phyloP scores from a whole-genome alignment of 1,140 invertebrate genomes.

The Marisa cornuarietis region DNA sequence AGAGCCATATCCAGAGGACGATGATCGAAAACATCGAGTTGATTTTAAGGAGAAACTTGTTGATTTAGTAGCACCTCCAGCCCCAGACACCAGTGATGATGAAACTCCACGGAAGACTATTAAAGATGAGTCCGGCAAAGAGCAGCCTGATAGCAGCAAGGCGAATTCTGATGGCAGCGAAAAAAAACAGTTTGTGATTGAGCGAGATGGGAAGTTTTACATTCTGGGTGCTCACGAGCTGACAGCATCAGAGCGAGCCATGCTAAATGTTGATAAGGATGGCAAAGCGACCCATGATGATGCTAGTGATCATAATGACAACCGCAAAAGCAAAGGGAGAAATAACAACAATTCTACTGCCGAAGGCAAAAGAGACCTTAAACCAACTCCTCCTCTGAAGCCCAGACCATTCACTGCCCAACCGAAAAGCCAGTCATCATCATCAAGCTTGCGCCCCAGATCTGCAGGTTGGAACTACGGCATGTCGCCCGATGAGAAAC shows the following conservation, averaged over 20 bases:
- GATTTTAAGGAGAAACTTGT: constrained; percentile 59
- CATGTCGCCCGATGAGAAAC: constrained; percentile 35
- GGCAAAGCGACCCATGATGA: background rate
- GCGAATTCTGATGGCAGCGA: background rate
- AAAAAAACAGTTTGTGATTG: constrained; percentile 45
- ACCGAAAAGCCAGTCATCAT: constrained; percentile 3
- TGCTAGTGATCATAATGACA: constrained; percentile 5
- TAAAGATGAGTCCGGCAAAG: constrained; percentile 8
- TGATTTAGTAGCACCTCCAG: constrained; percentile 56
- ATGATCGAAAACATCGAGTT: constrained; percentile 47
- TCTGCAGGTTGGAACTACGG: constrained; percentile 41
- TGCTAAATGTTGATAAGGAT: constrained; percentile 21
- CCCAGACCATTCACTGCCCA: constrained; percentile 41
- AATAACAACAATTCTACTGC: background rate
- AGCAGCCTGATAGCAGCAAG: background rate
- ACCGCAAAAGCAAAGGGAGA: background rate
- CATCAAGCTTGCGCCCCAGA: constrained; percentile 13
- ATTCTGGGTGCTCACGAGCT: constrained; percentile 55
- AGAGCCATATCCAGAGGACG: constrained; percentile 53
- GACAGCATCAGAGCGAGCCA: constrained; percentile 33
- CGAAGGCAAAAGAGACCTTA: constrained; percentile 10
- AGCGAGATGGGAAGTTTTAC: constrained; percentile 61
- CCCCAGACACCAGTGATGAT: constrained; percentile 51
- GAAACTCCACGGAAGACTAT: constrained; percentile 30
- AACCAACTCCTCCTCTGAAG: constrained; percentile 49